Evolutionary conservation across 2,888 invertebrate species (phyloP).

Genomic region (Netelia virgata): DNA sequence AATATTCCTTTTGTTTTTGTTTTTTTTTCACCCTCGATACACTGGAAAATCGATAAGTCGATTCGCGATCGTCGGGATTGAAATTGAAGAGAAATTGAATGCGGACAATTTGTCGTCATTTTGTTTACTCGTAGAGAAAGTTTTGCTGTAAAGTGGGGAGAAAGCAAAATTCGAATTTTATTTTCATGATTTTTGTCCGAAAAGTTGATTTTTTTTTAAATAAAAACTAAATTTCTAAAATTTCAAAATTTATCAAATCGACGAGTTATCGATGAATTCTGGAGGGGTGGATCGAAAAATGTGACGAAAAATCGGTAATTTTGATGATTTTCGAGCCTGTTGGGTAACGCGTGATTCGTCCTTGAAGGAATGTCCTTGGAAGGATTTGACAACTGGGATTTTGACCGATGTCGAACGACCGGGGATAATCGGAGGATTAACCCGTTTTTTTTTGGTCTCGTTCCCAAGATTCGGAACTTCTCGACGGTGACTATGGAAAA

Average conservation of each 20-base stretch:
- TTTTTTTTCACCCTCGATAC: background rate
- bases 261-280: background rate
- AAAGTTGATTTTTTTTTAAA: no score
- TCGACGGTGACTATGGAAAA: slow-evolving; percentile 10
- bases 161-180: no score
- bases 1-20: background rate
- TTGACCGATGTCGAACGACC: no score
- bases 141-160: no score
- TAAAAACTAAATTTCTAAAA: no score
- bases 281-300: slow-evolving; percentile 9
- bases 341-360: slow-evolving; percentile 55
- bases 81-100: no score
- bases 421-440: slow-evolving; percentile 79
- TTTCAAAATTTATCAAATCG: no score
- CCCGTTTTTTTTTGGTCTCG: slow-evolving; percentile 74
- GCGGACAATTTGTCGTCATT: no score
- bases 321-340: slow-evolving; percentile 4
- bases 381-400: slow-evolving; percentile 46
- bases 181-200: no score
- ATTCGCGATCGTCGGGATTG: no score
- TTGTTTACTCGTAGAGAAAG: no score
- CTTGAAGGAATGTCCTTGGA: slow-evolving; percentile 66
- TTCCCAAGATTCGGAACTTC: slow-evolving; percentile 9
- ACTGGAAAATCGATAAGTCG: no score
- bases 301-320: slow-evolving; percentile 37